These are phyloP conservation scores for Elegia similella DNA, from an alignment of 2,888 invertebrate genomes.

Conservation along the genomic window DNA sequence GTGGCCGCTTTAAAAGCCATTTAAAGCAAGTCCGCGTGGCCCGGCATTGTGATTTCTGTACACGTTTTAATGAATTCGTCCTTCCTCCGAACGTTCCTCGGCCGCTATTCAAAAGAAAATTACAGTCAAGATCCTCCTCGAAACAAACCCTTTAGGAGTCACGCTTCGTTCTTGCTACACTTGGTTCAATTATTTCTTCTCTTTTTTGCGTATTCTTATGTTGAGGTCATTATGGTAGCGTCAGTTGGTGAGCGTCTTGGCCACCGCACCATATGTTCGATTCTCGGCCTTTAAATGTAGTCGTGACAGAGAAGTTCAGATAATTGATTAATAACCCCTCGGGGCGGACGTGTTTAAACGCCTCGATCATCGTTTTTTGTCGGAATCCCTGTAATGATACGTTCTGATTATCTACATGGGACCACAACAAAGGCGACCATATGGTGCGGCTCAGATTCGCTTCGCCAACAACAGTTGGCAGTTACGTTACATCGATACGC, in stretches of 20 bases:
- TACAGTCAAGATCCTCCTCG: slow-evolving; percentile 68
- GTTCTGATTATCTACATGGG: slow-evolving; percentile 69
- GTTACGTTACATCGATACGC: slow-evolving; percentile 24
- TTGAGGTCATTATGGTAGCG: slow-evolving; percentile 68
- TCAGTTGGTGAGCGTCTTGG: slow-evolving; percentile 71
- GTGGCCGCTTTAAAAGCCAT: slow-evolving; percentile 52
- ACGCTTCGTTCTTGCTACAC: slow-evolving; percentile 72
- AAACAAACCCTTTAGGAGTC: slow-evolving; percentile 75
- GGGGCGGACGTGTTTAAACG: slow-evolving; percentile 76
- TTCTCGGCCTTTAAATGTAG: slow-evolving; percentile 62
- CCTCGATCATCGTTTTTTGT: slow-evolving; percentile 66
- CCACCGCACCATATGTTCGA: slow-evolving; percentile 68
- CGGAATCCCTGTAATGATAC: slow-evolving; percentile 73
- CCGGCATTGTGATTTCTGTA: slow-evolving; percentile 68
- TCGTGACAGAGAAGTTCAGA: slow-evolving; percentile 68
- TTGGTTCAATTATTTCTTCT: slow-evolving; percentile 71
- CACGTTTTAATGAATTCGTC: slow-evolving; percentile 74
- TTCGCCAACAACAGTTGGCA: slow-evolving; percentile 53
- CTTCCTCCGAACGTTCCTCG: slow-evolving; percentile 61
- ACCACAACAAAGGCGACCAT: slow-evolving; percentile 59
- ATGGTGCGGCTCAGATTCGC: slow-evolving; percentile 67
- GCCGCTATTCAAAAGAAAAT: slow-evolving; percentile 74
- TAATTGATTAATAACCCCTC: slow-evolving; percentile 75
- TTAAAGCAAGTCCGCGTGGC: slow-evolving; percentile 53
- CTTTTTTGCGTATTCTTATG: slow-evolving; percentile 64